phyloP scores from a whole-genome alignment of 2,888 invertebrate genomes.

The Pammene fasciana region DNA sequence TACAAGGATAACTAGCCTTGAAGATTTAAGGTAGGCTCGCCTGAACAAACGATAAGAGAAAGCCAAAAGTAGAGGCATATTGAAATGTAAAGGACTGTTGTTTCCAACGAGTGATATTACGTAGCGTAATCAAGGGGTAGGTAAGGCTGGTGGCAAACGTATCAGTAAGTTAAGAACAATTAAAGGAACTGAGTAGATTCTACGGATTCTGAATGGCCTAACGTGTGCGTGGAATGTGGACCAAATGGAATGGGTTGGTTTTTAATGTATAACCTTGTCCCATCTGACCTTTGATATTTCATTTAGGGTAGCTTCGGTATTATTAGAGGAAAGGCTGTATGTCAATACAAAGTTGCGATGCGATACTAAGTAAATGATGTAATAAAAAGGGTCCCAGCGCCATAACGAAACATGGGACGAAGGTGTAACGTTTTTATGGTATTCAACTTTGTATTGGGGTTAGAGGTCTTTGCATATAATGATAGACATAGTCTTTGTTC shows the following conservation, averaged over 20 bases:
- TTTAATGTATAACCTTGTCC: conserved; percentile 5
- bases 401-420: conserved; percentile 3
- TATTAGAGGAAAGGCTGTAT: background rate
- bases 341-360: background rate
- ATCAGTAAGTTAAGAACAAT: conserved; percentile 39
- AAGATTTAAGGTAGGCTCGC: background rate
- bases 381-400: background rate
- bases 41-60: background rate
- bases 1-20: background rate
- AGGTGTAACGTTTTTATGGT: background rate
- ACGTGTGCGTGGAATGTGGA: conserved; percentile 19
- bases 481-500: conserved; percentile 13
- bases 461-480: background rate
- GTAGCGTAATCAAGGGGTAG: conserved; percentile 9
- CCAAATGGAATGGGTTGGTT: conserved; percentile 20
- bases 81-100: conserved; percentile 19
- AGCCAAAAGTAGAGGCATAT: conserved; percentile 13
- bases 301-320: conserved; percentile 16
- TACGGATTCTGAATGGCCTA: conserved; percentile 36
- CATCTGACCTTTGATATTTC: conserved; percentile 22
- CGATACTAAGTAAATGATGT: background rate
- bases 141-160: conserved; percentile 20
- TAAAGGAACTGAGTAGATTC: conserved; percentile 37
- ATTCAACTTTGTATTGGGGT: background rate
- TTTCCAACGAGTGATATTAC: conserved; percentile 31